These are phyloP conservation scores for Cyprinodon variegatus DNA, from an alignment of 2,113 vertebrate species.

Conservation along the genomic window DNA sequence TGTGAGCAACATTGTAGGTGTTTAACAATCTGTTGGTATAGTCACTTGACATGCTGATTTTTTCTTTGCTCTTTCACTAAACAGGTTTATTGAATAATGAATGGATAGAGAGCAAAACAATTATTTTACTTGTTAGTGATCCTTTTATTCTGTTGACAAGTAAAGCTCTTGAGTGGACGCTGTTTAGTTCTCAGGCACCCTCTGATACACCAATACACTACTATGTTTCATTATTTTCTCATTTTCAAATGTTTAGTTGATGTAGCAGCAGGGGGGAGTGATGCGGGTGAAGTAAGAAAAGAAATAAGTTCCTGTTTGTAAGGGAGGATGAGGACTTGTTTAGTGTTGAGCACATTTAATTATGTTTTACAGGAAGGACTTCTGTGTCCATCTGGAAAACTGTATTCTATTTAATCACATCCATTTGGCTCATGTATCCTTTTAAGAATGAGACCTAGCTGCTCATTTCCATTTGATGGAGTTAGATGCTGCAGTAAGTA, in stretches of 20 bases:
- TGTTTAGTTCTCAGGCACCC: not conserved
- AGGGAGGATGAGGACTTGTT: constrained; percentile 61
- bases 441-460: constrained; percentile 51
- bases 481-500: constrained; percentile 38
- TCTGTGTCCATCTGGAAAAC: constrained; percentile 68
- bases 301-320: constrained; percentile 64
- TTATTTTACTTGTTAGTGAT: constrained; percentile 5
- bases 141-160: not conserved
- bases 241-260: constrained; percentile 14
- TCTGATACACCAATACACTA: not conserved
- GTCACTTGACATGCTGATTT: constrained; percentile 12
- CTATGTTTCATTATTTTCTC: not conserved
- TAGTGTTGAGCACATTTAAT: constrained; percentile 70
- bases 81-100: constrained; percentile 10
- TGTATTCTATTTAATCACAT: constrained; percentile 68
- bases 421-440: constrained; percentile 62
- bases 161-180: not conserved
- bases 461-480: constrained; percentile 36
- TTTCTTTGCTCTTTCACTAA: constrained; percentile 11
- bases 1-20: not conserved
- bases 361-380: constrained; percentile 58
- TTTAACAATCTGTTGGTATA: not conserved
- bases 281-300: constrained; percentile 64
- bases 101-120: constrained; percentile 8
- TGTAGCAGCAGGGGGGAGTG: constrained; percentile 40